Conservation (phyloP, 2,113 vertebrate species). For the Lepidothrix coronata region DNA sequence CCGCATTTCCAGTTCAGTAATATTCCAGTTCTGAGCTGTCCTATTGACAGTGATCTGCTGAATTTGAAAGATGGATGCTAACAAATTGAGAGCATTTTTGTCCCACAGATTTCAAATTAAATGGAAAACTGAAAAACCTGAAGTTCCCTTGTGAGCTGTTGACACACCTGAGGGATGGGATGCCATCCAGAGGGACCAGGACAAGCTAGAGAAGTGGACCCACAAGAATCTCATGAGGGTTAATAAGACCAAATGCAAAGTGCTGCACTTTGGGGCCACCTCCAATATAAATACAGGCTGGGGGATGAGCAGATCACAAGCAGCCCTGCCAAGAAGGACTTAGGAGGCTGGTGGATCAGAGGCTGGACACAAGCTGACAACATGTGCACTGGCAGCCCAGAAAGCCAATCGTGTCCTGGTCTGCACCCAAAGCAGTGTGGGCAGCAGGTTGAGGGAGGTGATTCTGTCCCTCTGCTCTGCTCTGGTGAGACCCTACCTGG, state of each 20-base stretch:
- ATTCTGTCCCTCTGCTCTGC: neutral
- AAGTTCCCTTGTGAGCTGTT: neutral
- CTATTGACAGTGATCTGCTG: neutral
- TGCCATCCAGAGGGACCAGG: neutral
- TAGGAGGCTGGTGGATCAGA: neutral
- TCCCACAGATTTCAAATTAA: neutral
- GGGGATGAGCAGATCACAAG: neutral
- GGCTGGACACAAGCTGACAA: rapidly evolving
- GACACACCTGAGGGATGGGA: neutral
- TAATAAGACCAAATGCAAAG: neutral
- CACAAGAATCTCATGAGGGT: rapidly evolving
- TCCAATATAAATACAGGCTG: neutral
- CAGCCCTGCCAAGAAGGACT: rapidly evolving
- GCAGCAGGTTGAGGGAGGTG: neutral
- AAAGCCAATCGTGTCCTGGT: rapidly evolving
- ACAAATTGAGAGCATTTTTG: neutral
- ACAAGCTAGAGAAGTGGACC: neutral
- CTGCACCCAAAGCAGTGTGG: neutral
- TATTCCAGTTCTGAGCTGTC: neutral
- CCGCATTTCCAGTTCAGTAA: neutral
- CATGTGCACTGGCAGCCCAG: rapidly evolving
- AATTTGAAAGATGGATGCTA: neutral
- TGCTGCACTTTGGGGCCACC: rapidly evolving
- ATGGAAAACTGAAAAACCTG: neutral
- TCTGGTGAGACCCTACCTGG: neutral